Evolutionary conservation across 2,113 vertebrate genomes (phyloP).

Genomic region (Sakesphorus luctuosus): DNA sequence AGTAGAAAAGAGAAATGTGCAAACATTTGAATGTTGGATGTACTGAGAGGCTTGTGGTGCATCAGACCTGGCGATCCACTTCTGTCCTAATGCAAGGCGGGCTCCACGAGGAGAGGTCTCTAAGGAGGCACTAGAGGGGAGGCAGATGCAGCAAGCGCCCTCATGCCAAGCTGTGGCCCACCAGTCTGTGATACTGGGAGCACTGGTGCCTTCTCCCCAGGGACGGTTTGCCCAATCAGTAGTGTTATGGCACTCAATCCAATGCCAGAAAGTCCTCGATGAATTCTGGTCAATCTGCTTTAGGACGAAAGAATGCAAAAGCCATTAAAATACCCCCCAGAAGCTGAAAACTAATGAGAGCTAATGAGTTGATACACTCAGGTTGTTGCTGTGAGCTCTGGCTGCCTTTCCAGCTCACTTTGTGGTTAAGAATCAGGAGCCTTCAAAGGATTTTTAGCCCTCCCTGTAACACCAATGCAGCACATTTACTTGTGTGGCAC

Average conservation of each 20-base stretch:
- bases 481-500: neutral
- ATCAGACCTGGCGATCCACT: conserved; percentile 34
- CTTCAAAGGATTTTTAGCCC: neutral
- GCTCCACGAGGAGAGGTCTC: conserved; percentile 36
- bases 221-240: conserved; percentile 68
- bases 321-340: neutral
- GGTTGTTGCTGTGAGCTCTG: neutral
- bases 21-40: conserved; percentile 65
- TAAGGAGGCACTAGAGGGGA: conserved; percentile 48
- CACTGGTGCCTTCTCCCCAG: neutral
- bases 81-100: conserved; percentile 44
- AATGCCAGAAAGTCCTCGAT: neutral
- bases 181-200: neutral
- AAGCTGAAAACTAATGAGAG: neutral
- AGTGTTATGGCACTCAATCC: conserved; percentile 73
- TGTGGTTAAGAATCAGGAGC: neutral
- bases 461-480: neutral
- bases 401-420: neutral
- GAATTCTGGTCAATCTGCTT: conserved; percentile 73
- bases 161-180: neutral
- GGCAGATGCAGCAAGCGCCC: neutral
- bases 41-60: conserved; percentile 60
- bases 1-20: conserved; percentile 81
- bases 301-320: neutral
- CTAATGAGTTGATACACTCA: neutral